Evolutionary conservation across 2,113 vertebrate genomes (phyloP).

Genomic region (Gasterosteus aculeatus): DNA sequence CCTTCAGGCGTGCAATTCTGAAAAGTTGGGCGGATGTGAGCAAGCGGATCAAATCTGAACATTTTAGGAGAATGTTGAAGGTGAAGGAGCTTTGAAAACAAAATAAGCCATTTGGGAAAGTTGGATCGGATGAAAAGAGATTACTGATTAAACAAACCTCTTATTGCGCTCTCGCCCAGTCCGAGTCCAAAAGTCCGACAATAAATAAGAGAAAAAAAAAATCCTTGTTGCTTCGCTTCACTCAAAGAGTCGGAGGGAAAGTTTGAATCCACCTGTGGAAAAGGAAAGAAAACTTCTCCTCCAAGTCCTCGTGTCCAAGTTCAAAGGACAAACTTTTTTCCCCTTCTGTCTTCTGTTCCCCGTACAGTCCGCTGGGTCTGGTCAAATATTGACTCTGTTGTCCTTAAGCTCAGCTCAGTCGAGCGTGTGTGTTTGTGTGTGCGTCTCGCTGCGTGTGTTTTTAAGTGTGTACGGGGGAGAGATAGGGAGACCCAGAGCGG

Average conservation of each 20-base stretch:
- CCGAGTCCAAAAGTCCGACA: constrained; percentile 73
- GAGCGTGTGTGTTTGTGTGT: constrained; percentile 20
- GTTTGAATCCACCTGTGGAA: constrained; percentile 65
- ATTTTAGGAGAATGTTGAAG: neutral
- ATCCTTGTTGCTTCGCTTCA: constrained; percentile 47
- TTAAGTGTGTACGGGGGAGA: constrained; percentile 39
- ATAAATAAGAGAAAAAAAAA: constrained; percentile 42
- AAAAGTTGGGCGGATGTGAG: neutral
- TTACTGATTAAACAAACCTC: constrained; percentile 80
- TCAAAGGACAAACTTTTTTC: constrained; percentile 29
- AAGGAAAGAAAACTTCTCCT: constrained; percentile 1
- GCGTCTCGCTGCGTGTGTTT: constrained; percentile 6
- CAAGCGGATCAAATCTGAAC: neutral
- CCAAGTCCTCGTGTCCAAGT: constrained; percentile 32
- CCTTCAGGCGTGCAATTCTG: neutral
- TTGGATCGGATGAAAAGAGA: constrained; percentile 42
- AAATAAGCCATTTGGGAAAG: constrained; percentile 16
- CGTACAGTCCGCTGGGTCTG: constrained; percentile 12
- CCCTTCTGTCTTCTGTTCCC: constrained; percentile 32
- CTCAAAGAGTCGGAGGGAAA: constrained; percentile 15
- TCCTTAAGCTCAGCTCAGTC: constrained; percentile 31
- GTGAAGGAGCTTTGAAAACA: constrained; percentile 44
- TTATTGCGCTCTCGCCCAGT: constrained; percentile 55
- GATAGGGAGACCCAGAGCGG: constrained; percentile 49
- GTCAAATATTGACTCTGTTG: constrained; percentile 67